These are phyloP conservation scores for Zaprionus gabonicus DNA, from an alignment of 1,140 invertebrate species.

Conservation along the genomic window DNA sequence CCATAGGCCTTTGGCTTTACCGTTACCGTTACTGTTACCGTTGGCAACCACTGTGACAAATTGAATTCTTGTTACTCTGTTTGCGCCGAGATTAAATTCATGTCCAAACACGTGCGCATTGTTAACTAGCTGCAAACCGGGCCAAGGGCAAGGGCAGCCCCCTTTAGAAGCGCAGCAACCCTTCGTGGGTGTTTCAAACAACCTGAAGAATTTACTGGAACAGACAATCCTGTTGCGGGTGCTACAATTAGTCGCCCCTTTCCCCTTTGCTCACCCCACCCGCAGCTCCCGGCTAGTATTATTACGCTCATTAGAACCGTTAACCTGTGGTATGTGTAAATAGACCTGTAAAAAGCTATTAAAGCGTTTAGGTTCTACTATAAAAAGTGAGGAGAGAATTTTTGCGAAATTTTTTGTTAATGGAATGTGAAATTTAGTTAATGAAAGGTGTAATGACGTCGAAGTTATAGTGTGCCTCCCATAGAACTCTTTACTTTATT, in stretches of 20 bases:
- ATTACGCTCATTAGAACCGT: conserved; percentile 54
- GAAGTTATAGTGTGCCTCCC: too few relatives aligned
- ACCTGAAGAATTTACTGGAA: conserved; percentile 28
- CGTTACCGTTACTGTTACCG: conserved; percentile 16
- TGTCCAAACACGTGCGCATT: conserved; percentile 69
- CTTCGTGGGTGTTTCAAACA: conserved; percentile 30
- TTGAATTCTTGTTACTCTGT: conserved; percentile 82
- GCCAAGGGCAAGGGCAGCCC: background rate
- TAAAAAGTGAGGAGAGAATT: too few relatives aligned
- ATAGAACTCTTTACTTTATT: too few relatives aligned
- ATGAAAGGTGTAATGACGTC: too few relatives aligned
- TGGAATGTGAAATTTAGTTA: too few relatives aligned
- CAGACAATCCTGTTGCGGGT: conserved; percentile 59
- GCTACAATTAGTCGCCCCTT: conserved; percentile 60
- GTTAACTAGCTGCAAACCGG: conserved; percentile 54
- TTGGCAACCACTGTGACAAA: conserved; percentile 79
- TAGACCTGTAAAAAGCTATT: too few relatives aligned
- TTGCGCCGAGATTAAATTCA: conserved; percentile 78
- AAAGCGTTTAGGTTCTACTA: too few relatives aligned
- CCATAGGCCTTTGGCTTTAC: background rate
- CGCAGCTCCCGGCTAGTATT: background rate
- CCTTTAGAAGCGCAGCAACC: conserved; percentile 12
- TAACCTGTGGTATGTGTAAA: conserved; percentile 8
- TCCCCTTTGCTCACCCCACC: background rate
- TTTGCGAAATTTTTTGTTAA: too few relatives aligned